Evolutionary conservation across 2,888 invertebrate genomes (phyloP), one percentile per base, ranked within the genome.

Genomic region (Zootermopsis nevadensis): DNA sequence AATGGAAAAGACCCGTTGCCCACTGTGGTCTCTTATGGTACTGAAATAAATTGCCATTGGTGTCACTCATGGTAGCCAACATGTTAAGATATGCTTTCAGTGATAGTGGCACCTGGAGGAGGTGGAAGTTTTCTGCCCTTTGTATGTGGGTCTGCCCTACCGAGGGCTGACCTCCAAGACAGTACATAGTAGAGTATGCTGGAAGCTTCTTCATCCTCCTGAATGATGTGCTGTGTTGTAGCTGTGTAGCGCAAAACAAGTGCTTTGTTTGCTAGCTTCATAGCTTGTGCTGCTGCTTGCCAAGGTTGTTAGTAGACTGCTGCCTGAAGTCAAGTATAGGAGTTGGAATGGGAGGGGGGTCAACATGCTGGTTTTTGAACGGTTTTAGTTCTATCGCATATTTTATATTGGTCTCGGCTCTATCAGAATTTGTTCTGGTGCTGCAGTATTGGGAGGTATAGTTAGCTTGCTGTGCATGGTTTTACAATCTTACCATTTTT

Each of bases 251-350:
- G 33, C 30, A 15, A 69, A 22, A 31, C 27, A 22, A 33, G 19
- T 38, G 74, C 74, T 74, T 74, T 74, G 38, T 15, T 33, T 30
- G 67, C 33, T 38, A n/a, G 15, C 38, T 38, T 74, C 27, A 38
- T 74, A 74, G 74, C 74, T 42, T 74, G 38, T 38, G 74, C 74
- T 38, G 38, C 42, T 74, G 74, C 38, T 74, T 60, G 60, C 15
- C 27, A 48, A 15, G 19, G 33, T 33, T 69, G 69, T 66, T 66
- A 15, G 33, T 69, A 69, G 33, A 31, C 1, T 33, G 69, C 69
- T 19, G 33, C 31, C 22, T 4, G 15, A 33, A 69, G 6, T 66
- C 6, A 19, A 66, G n/a, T 15, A 66, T 30, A 27, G 27, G 66
- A 66, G 69, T 31, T 10, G 69, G 33, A 24, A 24, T 2, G 69